These are phyloP conservation scores for Xestia rhomboidea DNA, from an alignment of 2,888 invertebrate species.

Conservation along the genomic window DNA sequence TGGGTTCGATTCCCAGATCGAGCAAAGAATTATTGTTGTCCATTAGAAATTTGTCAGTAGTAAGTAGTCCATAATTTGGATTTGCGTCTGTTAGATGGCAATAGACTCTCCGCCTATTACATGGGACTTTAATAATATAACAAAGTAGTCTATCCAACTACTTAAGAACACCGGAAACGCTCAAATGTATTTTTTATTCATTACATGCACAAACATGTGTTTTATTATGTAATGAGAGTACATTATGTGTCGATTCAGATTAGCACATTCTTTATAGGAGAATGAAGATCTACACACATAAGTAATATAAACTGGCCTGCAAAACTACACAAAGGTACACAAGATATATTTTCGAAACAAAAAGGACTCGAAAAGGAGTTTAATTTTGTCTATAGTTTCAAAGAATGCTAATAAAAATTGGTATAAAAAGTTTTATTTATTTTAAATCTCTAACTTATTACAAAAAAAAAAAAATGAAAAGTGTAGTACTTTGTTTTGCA, in stretches of 20 bases:
- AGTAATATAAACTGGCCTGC: neutral
- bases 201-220: conserved; percentile 29
- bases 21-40: neutral
- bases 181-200: conserved; percentile 46
- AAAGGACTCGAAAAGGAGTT: no score
- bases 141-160: neutral
- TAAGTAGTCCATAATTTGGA: neutral
- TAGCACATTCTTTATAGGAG: neutral
- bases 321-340: no score
- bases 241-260: conserved; percentile 22
- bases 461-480: no score
- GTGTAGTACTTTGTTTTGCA: no score
- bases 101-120: neutral
- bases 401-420: no score
- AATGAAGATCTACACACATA: neutral
- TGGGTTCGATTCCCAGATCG: no score
- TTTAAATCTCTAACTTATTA: no score
- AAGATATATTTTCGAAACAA: no score
- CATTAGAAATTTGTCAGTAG: neutral
- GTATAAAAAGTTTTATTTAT: no score
- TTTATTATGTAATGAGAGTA: conserved; percentile 23
- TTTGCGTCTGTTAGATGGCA: neutral
- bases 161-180: conserved; percentile 13
- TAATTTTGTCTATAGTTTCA: no score
- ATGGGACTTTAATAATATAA: neutral